A percentile compares a stretch with the other conserved stretches of the same genome.
phyloP scores from a whole-genome alignment of 2,113 vertebrate species.

The Apaloderma vittatum region DNA sequence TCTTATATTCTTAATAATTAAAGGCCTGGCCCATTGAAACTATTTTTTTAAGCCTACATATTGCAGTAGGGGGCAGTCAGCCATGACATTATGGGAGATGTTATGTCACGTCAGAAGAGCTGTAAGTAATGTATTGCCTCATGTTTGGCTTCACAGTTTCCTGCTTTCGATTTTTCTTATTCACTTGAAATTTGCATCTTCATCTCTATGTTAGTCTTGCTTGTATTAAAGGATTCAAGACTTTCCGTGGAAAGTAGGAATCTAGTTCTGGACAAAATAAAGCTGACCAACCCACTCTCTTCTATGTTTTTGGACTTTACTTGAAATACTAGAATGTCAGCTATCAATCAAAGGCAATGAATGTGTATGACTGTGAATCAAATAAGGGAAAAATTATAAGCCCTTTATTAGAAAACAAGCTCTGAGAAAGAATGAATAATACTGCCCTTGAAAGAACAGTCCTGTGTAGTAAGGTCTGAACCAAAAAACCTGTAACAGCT shows the following conservation, averaged over 20 bases:
- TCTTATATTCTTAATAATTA: background rate
- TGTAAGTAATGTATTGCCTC: background rate
- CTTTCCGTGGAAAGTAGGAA: background rate
- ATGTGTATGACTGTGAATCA: background rate
- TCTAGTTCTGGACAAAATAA: background rate
- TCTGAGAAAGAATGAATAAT: background rate
- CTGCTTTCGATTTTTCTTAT: background rate
- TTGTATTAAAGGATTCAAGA: background rate
- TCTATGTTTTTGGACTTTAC: background rate
- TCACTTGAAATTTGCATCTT: background rate
- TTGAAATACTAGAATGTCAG: background rate
- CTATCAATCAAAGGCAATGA: background rate
- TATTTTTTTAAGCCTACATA: background rate
- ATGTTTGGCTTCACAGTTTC: background rate
- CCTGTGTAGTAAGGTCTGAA: background rate
- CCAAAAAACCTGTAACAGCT: background rate
- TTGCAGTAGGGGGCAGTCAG: background rate
- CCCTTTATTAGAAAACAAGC: background rate
- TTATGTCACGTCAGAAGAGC: background rate
- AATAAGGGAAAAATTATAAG: background rate
- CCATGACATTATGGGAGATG: background rate
- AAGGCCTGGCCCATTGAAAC: background rate
- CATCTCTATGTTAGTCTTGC: background rate
- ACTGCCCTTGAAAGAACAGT: background rate
- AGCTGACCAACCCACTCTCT: background rate